Base-by-base conservation (phyloP, 2,888 invertebrate species). In the Aleiodes alternator region DNA sequence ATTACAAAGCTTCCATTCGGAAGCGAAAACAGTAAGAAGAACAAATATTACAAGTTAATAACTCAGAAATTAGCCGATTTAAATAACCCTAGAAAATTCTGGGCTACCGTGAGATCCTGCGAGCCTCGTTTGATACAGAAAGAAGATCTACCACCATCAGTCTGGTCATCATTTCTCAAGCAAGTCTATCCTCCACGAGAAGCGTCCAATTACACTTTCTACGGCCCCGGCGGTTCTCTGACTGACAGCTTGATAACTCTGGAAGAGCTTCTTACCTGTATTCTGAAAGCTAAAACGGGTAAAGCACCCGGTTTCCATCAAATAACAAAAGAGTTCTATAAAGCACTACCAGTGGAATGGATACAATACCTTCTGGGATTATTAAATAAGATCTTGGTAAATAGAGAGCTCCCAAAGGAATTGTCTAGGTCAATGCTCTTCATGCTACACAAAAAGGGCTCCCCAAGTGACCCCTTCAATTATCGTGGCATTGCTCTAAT, bases 401-500 rank as follows among this genome's bases (percentile, higher is more conserved):
- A 56, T 7, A 76, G 72, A 12, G 23, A 57, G 9, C 6, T 74
- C 14, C 73, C 76, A 3, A 57, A 59, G n/a, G 16, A 43, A 2
- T 78, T 76, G 76, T 72, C 69, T 12, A 69, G 70, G 11, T 48
- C 69, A 12, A 59, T 51, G 1, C 9, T 74, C 9, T 72, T 66
- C 9, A 77, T 81, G 51, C 57, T 82, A 4, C 76, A 76, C 48
- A 83, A 82, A 48, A 81, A 81, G 76, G 81, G 81, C 8, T 43
- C 72, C 38, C 9, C 12, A 16, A 6, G 16, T 9, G 73, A 78
- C 29, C 80, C 81, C 7, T 4, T 43, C 4, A 82, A 82, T 59
- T 81, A 82, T 59, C 56, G 83, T 23, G 80, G 81, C 5, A 82
- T 82, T 11, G 75, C 80, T 9, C 71, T 83, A 1, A 53, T 78